These are phyloP conservation scores for Morelia viridis DNA, from an alignment of 2,797 vertebrate species.

Conservation along the genomic window DNA sequence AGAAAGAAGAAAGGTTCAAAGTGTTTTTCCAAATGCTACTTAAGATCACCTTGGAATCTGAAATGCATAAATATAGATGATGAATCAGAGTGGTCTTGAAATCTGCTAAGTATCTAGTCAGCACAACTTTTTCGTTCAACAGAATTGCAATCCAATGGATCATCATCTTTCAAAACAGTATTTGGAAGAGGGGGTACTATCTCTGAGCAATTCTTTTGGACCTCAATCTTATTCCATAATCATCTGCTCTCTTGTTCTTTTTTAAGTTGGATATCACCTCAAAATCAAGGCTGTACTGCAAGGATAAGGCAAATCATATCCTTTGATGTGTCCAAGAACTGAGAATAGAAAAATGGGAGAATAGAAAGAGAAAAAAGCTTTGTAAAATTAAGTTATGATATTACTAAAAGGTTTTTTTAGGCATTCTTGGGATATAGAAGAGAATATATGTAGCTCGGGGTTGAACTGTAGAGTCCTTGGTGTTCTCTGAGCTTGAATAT, in stretches of 20 bases:
- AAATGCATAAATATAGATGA: background rate
- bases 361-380: background rate
- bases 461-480: no score
- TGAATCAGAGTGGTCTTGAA: background rate
- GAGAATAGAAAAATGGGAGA: background rate
- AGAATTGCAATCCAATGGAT: background rate
- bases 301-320: no score
- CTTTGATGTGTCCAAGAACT: background rate
- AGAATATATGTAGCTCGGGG: no score
- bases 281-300: background rate
- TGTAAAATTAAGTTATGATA: background rate
- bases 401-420: background rate
- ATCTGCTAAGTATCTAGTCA: background rate
- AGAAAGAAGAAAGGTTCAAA: background rate
- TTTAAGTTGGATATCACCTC: background rate
- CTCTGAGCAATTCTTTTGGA: background rate
- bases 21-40: background rate
- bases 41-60: background rate
- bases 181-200: background rate
- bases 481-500: no score
- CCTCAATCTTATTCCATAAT: background rate
- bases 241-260: background rate
- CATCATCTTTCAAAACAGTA: background rate
- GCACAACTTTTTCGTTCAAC: background rate
- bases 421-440: background rate